Evolutionary conservation across 53 echinoderm and acorn worm genomes (phyloP).

Genomic region (Pentamera pediparva): DNA sequence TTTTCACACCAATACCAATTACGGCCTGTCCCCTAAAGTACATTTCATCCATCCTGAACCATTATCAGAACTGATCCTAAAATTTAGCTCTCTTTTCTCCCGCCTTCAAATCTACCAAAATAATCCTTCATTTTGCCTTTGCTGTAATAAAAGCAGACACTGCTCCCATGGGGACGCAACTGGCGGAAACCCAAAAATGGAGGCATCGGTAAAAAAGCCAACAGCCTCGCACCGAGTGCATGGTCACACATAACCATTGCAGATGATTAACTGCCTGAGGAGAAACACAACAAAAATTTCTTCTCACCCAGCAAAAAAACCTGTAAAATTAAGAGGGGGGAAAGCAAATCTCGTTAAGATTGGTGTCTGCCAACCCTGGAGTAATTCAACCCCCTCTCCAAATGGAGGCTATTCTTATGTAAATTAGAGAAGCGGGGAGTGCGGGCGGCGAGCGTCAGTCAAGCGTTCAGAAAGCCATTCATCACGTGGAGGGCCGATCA

Average conservation of each 20-base stretch:
- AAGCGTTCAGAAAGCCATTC: conserved; percentile 31
- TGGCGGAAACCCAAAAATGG: conserved; percentile 14
- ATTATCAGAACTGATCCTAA: conserved; percentile 1
- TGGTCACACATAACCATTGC: neutral
- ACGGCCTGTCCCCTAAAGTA: conserved; percentile 33
- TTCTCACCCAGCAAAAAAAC: neutral
- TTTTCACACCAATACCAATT: no score
- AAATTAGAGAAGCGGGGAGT: conserved; percentile 35
- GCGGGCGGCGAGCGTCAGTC: conserved; percentile 18
- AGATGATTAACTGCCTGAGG: conserved; percentile 39
- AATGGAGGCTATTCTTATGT: conserved; percentile 34
- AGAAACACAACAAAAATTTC: conserved; percentile 33
- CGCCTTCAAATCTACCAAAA: neutral
- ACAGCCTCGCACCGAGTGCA: conserved; percentile 19
- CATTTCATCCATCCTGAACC: conserved; percentile 23
- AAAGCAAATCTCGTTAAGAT: conserved; percentile 37
- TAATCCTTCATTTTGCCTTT: conserved; percentile 2
- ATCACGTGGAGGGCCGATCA: conserved; percentile 22
- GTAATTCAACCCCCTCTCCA: conserved; percentile 33
- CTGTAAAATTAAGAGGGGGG: neutral
- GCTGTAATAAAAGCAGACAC: conserved; percentile 27
- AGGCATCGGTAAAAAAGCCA: neutral
- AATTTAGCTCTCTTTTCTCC: neutral
- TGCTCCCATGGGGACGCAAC: conserved; percentile 20
- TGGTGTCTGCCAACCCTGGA: conserved; percentile 32